Percentiles rank a stretch among this genome's conserved stretches.
Evolutionary conservation across 2,113 vertebrate genomes (phyloP).

Genomic region (Crotalus viridis): DNA sequence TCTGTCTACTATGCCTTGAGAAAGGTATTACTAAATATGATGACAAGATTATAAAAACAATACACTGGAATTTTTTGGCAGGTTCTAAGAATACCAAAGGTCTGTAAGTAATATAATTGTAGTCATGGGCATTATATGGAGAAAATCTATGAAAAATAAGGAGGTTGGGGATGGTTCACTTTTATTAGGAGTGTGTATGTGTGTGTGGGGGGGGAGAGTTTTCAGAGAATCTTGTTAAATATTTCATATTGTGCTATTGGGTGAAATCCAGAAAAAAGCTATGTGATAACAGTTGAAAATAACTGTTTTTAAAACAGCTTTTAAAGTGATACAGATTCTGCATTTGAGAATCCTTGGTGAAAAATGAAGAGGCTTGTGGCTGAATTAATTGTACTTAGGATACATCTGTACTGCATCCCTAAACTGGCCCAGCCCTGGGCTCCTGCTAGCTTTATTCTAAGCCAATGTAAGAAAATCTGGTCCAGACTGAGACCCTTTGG

Average conservation of each 20-base stretch:
- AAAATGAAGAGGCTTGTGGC: background rate
- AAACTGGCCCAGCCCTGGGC: background rate
- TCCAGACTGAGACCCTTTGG: background rate
- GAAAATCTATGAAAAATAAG: background rate
- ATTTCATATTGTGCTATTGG: background rate
- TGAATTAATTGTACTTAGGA: background rate
- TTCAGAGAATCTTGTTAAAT: background rate
- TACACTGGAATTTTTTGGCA: background rate
- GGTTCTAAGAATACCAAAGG: background rate
- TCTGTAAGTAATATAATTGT: background rate
- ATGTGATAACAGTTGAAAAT: background rate
- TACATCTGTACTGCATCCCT: background rate
- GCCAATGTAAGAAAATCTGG: background rate
- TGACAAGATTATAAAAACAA: background rate
- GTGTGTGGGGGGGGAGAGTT: background rate
- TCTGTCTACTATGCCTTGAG: background rate
- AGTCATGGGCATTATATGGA: background rate
- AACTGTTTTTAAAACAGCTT: background rate
- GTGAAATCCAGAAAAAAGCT: background rate
- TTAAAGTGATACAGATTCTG: background rate
- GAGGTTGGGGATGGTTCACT: background rate
- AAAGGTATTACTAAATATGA: conserved; percentile 1
- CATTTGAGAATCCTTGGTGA: background rate
- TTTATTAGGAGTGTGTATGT: background rate
- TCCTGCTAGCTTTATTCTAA: background rate